Conservation (phyloP, 2,797 vertebrate genomes). For the Scyliorhinus canicula region DNA sequence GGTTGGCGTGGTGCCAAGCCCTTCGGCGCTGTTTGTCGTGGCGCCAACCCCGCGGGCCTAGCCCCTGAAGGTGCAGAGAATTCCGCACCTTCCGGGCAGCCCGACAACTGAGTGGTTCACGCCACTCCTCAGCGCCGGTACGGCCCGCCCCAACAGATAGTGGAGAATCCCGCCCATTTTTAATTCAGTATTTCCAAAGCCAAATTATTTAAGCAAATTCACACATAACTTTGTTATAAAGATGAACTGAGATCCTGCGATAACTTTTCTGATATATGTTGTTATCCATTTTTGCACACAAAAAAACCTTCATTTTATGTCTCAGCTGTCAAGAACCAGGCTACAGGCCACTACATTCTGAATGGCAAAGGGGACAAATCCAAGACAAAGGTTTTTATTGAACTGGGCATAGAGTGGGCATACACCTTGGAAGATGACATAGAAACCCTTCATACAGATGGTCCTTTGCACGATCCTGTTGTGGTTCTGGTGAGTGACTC, state of each 20-base stretch:
- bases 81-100: too few species aligned
- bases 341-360: constrained; percentile 90
- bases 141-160: too few species aligned
- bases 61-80: too few species aligned
- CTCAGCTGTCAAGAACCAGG: constrained; percentile 94
- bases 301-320: constrained; percentile 34
- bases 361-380: constrained; percentile 85
- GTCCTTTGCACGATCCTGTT: constrained; percentile 81
- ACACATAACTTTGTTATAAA: neutral
- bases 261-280: neutral
- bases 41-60: too few species aligned
- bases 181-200: neutral
- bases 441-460: constrained; percentile 85
- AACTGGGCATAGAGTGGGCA: constrained; percentile 91
- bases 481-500: constrained; percentile 78
- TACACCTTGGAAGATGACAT: constrained; percentile 77
- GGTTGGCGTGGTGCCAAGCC: too few species aligned
- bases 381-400: constrained; percentile 80
- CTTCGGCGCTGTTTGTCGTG: too few species aligned
- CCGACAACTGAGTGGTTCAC: too few species aligned
- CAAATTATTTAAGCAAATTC: neutral
- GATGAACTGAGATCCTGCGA: neutral
- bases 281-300: neutral
- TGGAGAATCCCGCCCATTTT: too few species aligned
- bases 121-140: too few species aligned